Conservation (phyloP, 2,113 vertebrate species). For the Paradoxurus hermaphroditus region DNA sequence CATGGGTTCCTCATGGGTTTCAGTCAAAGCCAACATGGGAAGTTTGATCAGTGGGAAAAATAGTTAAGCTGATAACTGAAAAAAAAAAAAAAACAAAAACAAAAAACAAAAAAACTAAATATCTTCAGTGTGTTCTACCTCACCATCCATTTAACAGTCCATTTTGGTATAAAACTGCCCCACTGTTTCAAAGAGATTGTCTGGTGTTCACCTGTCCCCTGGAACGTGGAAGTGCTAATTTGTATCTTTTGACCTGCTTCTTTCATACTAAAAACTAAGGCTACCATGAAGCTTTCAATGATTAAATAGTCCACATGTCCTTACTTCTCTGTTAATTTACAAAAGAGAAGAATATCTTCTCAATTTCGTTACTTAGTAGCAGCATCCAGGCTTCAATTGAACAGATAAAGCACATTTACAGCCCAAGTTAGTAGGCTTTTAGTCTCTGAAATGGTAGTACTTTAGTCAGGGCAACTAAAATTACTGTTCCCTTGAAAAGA, state of each 20-base stretch:
- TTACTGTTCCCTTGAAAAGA: not conserved
- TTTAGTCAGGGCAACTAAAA: not conserved
- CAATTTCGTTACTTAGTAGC: not conserved
- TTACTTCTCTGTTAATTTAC: not conserved
- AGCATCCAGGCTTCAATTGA: not conserved
- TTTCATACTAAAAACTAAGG: not conserved
- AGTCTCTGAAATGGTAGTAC: not conserved
- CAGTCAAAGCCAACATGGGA: not conserved
- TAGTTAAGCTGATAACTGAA: not conserved
- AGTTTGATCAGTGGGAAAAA: not conserved
- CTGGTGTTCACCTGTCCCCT: not conserved
- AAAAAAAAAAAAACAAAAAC: no score
- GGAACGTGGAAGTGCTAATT: not conserved
- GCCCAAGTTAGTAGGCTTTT: not conserved
- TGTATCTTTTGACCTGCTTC: not conserved
- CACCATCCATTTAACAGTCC: not conserved
- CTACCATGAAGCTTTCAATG: not conserved
- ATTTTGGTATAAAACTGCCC: not conserved
- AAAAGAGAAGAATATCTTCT: not conserved
- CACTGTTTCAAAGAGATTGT: not conserved
- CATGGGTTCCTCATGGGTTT: conserved; percentile 59
- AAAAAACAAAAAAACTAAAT: no score
- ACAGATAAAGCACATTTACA: not conserved
- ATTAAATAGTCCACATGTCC: not conserved
- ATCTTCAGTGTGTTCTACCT: no score